Evolutionary conservation across 2,797 vertebrate species (phyloP).

Genomic region (Anguilla pacifica): DNA sequence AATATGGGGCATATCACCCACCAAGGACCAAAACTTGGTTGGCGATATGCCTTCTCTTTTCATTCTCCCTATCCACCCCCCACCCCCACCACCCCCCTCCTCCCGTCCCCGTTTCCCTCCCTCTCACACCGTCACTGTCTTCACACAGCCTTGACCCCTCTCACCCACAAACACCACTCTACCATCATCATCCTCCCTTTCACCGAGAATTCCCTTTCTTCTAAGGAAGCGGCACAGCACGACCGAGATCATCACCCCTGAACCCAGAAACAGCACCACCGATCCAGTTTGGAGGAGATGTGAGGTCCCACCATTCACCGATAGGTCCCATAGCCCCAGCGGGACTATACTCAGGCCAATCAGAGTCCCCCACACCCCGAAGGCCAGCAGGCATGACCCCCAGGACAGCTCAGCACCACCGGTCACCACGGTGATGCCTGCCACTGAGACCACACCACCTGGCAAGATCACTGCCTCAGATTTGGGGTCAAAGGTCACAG

Average conservation of each 20-base stretch:
- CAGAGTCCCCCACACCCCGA: constrained; percentile 73
- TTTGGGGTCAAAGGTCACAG: constrained; percentile 66
- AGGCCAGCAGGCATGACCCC: constrained; percentile 72
- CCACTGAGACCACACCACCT: constrained; percentile 69
- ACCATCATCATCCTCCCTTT: constrained; percentile 60
- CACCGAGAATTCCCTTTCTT: constrained; percentile 53
- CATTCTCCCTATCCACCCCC: background rate
- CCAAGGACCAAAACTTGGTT: background rate
- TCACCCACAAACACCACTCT: constrained; percentile 68
- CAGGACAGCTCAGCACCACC: constrained; percentile 76
- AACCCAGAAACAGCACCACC: constrained; percentile 65
- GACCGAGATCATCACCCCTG: constrained; percentile 53
- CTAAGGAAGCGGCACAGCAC: constrained; percentile 53
- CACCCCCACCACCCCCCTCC: background rate
- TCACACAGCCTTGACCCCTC: constrained; percentile 58
- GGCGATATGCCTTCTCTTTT: background rate
- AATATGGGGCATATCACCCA: background rate
- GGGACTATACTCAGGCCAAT: constrained; percentile 68
- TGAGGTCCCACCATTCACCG: constrained; percentile 47
- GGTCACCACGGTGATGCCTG: constrained; percentile 71
- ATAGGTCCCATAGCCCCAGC: constrained; percentile 70
- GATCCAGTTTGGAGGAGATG: constrained; percentile 66
- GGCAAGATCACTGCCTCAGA: constrained; percentile 68
- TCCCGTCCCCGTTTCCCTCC: no score
- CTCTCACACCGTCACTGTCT: constrained; percentile 72